Percentiles rank a stretch among this genome's conserved stretches.
phyloP scores from a whole-genome alignment of 2,797 vertebrate genomes.

The Rhinichthys osculus region DNA sequence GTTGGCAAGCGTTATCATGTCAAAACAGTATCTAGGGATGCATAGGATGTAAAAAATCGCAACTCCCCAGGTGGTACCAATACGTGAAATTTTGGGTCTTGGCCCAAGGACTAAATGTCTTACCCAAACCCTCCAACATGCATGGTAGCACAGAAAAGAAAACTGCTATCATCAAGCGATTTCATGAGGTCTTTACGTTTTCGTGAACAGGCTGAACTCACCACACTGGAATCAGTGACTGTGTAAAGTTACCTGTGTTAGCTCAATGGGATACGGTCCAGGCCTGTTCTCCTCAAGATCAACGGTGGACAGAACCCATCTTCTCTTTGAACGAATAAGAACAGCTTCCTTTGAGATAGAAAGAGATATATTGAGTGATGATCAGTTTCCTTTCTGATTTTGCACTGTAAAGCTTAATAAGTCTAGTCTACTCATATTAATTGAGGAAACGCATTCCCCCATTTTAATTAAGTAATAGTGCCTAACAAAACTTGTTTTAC shows the following conservation, averaged over 20 bases:
- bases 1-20: too few species aligned
- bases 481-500: background rate
- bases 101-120: too few species aligned
- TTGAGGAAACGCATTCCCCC: background rate
- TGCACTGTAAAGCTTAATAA: background rate
- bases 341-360: slow-evolving; percentile 67
- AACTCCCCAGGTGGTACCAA: too few species aligned
- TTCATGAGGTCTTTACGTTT: background rate
- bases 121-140: background rate
- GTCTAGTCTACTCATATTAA: background rate
- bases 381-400: background rate
- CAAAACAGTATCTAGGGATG: too few species aligned
- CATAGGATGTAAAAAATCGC: too few species aligned
- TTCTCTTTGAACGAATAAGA: slow-evolving; percentile 78
- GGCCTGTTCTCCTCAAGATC: slow-evolving; percentile 79
- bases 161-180: background rate
- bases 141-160: background rate
- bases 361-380: background rate
- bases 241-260: slow-evolving; percentile 68
- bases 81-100: background rate
- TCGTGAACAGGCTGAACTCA: background rate
- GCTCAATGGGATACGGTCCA: slow-evolving; percentile 73
- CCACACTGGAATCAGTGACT: background rate
- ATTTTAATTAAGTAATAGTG: background rate
- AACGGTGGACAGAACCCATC: slow-evolving; percentile 85